Percentiles rank a stretch among this genome's conserved stretches.
phyloP scores from a whole-genome alignment of 2,888 invertebrate genomes.

The Allygus modestus region DNA sequence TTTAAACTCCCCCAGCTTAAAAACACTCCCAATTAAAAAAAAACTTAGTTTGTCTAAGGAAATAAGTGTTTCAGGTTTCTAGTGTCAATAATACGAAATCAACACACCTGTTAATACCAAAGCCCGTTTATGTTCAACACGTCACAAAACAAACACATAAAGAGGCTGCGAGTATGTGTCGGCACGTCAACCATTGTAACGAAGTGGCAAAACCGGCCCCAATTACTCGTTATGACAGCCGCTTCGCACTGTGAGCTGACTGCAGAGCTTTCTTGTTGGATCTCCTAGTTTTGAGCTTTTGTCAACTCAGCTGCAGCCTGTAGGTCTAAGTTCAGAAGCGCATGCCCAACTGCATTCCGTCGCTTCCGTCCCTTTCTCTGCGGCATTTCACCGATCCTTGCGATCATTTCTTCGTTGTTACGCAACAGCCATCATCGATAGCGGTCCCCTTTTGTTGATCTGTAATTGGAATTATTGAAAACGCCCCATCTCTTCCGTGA shows the following conservation, averaged over 20 bases:
- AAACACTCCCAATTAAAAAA: no score
- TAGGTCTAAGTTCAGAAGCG: background rate
- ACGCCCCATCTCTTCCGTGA: background rate
- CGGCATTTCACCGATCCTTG: background rate
- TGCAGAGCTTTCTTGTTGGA: background rate
- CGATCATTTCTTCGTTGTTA: background rate
- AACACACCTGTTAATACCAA: no score
- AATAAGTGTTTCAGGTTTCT: no score
- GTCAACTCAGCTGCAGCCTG: no score
- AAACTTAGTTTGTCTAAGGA: no score
- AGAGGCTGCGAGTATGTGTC: background rate
- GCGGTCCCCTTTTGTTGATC: background rate
- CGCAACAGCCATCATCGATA: background rate
- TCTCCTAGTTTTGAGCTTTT: background rate
- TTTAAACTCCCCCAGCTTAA: no score
- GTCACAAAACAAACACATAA: background rate
- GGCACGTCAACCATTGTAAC: background rate
- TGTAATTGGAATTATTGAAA: constrained; percentile 7
- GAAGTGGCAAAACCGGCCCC: background rate
- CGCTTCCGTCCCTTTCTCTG: constrained; percentile 4
- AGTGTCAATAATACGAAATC: no score
- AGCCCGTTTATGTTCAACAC: background rate
- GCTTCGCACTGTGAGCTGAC: background rate
- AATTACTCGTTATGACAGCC: background rate
- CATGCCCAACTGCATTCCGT: background rate